Base-by-base conservation (phyloP, 1,140 invertebrate species). In the Ptiloglossa arizonensis region DNA sequence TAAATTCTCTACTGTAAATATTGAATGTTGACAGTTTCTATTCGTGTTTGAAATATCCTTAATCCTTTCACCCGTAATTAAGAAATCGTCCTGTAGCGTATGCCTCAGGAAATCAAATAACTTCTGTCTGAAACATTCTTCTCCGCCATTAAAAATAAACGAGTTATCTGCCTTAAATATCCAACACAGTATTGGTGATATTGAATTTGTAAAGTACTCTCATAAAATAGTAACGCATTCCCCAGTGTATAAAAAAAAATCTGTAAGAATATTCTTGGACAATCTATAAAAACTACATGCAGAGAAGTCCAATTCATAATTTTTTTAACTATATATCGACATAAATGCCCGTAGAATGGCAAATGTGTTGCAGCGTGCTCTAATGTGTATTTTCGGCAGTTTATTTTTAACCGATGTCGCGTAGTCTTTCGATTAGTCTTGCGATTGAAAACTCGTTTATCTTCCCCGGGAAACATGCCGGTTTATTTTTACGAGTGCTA, bases 381-480 rank as follows among this genome's bases (percentile, higher is more conserved):
- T 67, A 54, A 38, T 35, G 2, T 62, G 38, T 24, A 52, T 54
- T 67, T 75, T 67, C 19, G 62, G 32, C 35, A 27, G 41, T 67
- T 75, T 56, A 75, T 73, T 73, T 75, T 67, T 35, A 41, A 46
- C 13, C 27, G 38, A 35, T 44, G 35, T 11, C 4, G 24, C 38
- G 19, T 13, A 9, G 52, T 29, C 52, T 54, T 57, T 75, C 72
- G 62, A 75, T 54, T 66, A 50, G 60, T 41, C 9, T 11, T 0
- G 24, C 50, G 29, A 66, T 67, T 75, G 60, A 66, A 67, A 75
- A 35, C 50, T 56, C 59, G 48, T 67, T 75, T 75, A 66, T 66
- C 72, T 67, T 67, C 19, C 11, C 38, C 3, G 17, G 32, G 50
- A 44, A 75, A 62, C 6, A 27, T 17, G 13, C 15, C 27, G 27